Evolutionary conservation across 2,113 vertebrate species (phyloP).

Genomic region (Notarius quadriscutis): DNA sequence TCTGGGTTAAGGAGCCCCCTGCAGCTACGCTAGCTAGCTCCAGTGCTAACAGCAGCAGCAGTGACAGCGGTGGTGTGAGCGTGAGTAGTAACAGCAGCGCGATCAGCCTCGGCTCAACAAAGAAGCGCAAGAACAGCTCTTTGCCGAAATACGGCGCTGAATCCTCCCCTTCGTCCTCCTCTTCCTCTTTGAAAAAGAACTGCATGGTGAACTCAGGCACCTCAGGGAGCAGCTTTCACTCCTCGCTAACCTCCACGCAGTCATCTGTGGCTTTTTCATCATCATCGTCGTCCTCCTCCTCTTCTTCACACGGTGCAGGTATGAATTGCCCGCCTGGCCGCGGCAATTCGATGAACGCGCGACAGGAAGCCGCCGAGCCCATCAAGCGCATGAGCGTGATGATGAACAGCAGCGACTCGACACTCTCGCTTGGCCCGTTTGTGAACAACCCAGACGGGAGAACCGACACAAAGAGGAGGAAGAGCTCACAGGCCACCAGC

Average conservation of each 20-base stretch:
- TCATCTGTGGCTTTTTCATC: constrained; percentile 61
- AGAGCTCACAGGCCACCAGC: constrained; percentile 83
- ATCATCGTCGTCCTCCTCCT: constrained; percentile 54
- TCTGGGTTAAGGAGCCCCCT: constrained; percentile 83
- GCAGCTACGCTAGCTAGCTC: constrained; percentile 61
- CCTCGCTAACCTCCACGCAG: constrained; percentile 71
- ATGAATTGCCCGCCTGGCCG: constrained; percentile 85
- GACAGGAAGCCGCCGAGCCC: constrained; percentile 87
- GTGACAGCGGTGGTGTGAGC: constrained; percentile 44
- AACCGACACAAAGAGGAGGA: constrained; percentile 90
- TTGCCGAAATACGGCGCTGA: constrained; percentile 83
- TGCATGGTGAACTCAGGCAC: constrained; percentile 83
- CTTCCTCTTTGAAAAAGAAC: constrained; percentile 89
- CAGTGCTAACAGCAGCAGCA: constrained; percentile 73
- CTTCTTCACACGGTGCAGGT: constrained; percentile 79
- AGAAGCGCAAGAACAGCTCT: constrained; percentile 93
- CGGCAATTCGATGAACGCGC: constrained; percentile 83
- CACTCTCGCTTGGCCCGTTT: constrained; percentile 93
- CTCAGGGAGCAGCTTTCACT: constrained; percentile 85
- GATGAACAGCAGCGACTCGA: constrained; percentile 96
- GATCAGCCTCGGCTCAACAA: constrained; percentile 82
- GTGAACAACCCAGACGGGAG: constrained; percentile 86
- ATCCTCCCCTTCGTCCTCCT: constrained; percentile 73
- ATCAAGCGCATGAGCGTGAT: constrained; percentile 98
- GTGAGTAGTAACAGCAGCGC: constrained; percentile 68